Conservation (phyloP, 2,113 vertebrate species). For the Colinus virginianus region DNA sequence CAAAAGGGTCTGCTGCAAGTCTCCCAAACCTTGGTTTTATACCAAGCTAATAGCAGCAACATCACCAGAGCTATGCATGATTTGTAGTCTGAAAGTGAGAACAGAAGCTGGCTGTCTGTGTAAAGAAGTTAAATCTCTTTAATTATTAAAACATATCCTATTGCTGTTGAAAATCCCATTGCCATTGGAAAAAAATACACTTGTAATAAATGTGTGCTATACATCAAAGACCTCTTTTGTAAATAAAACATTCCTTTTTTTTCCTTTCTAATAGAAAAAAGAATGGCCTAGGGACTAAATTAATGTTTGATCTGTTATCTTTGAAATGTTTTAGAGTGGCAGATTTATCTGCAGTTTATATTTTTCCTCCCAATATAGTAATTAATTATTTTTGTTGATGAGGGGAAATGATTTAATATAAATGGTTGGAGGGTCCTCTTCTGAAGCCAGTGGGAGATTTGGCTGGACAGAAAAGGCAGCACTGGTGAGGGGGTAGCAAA, state of each 20-base stretch:
- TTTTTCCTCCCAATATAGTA: slow-evolving; percentile 33
- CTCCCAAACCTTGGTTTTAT: slow-evolving; percentile 11
- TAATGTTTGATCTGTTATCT: slow-evolving; percentile 50
- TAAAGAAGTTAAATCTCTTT: slow-evolving; percentile 53
- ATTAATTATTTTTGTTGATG: slow-evolving; percentile 51
- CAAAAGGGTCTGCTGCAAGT: not conserved
- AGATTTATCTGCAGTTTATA: slow-evolving; percentile 63
- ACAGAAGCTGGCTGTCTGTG: slow-evolving; percentile 41
- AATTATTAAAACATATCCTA: slow-evolving; percentile 69
- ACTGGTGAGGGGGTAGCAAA: not conserved
- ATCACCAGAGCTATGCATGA: slow-evolving; percentile 13
- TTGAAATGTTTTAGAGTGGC: slow-evolving; percentile 25
- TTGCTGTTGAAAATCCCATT: slow-evolving; percentile 57
- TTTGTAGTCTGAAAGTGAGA: slow-evolving; percentile 65
- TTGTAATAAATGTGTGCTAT: slow-evolving; percentile 44
- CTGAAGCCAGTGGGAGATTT: slow-evolving; percentile 12
- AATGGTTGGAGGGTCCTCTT: slow-evolving; percentile 17
- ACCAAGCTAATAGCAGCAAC: not conserved
- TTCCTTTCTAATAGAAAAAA: not conserved
- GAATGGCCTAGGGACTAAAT: not conserved
- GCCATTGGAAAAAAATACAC: not conserved
- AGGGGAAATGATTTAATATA: slow-evolving; percentile 39
- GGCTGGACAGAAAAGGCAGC: not conserved
- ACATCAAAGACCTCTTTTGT: slow-evolving; percentile 49
- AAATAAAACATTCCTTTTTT: not conserved